phyloP scores from a whole-genome alignment of 1,140 invertebrate species.

The Acyrthosiphon pisum region DNA sequence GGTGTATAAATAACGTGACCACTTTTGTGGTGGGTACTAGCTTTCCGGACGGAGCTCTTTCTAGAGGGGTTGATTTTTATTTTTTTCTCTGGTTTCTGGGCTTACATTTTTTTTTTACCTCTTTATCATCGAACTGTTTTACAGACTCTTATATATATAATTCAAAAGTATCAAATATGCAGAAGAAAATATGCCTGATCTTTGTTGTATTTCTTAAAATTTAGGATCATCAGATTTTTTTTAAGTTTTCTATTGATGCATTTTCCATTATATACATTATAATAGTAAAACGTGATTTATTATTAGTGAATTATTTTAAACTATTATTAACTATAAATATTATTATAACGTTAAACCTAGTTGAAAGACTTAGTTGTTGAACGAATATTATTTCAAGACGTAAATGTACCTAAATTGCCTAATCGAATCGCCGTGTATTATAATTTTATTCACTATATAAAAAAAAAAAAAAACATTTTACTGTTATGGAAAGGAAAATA shows the following conservation, averaged over 20 bases:
- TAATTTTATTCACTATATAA: background rate
- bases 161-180: background rate
- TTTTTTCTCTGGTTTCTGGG: background rate
- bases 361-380: background rate
- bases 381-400: background rate
- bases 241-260: background rate
- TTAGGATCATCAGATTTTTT: background rate
- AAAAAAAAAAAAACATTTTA: background rate
- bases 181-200: background rate
- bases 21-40: background rate
- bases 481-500: background rate
- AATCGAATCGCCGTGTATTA: background rate
- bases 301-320: background rate
- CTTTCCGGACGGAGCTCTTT: background rate
- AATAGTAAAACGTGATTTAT: background rate
- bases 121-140: background rate
- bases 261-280: background rate
- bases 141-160: background rate
- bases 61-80: background rate
- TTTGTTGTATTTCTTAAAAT: background rate
- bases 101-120: background rate
- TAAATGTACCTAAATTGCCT: slow-evolving; percentile 10
- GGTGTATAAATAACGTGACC: slow-evolving; percentile 36
- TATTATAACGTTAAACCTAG: background rate
- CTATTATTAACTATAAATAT: background rate